phyloP scores from a whole-genome alignment of 2,888 invertebrate genomes.

The Pimpla rufipes region DNA sequence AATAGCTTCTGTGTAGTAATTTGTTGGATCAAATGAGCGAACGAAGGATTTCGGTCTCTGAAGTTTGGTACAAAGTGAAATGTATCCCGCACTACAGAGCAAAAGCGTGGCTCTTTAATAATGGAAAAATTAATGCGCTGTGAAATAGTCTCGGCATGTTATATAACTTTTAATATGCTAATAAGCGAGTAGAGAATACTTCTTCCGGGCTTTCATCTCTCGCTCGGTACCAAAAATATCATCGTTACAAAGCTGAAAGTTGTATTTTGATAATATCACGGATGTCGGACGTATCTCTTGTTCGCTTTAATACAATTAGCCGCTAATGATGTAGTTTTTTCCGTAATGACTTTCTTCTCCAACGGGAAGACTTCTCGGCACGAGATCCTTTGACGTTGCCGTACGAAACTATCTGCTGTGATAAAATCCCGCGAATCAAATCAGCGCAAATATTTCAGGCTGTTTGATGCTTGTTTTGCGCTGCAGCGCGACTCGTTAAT shows the following conservation, averaged over 20 bases:
- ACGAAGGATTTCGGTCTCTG: neutral
- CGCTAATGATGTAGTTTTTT: neutral
- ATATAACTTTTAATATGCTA: neutral
- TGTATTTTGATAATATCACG: neutral
- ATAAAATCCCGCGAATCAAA: constrained; percentile 1
- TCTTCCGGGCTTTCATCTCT: neutral
- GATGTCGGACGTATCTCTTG: no score
- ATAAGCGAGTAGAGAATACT: neutral
- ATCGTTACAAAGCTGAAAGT: neutral
- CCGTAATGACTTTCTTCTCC: neutral
- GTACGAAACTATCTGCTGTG: no score
- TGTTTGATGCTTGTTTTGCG: no score
- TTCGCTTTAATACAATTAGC: neutral
- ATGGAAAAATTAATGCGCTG: neutral
- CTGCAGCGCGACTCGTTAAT: no score
- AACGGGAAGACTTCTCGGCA: no score
- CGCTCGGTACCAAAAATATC: neutral
- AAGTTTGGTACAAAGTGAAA: neutral
- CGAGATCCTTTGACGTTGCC: no score
- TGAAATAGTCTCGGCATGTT: neutral
- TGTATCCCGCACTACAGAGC: neutral
- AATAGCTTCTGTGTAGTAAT: neutral
- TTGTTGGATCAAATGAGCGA: neutral
- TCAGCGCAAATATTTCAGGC: neutral
- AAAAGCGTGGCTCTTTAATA: neutral